A percentile compares a stretch with the other conserved stretches of the same genome.
These are phyloP conservation scores for Drosophila crucigera DNA, from an alignment of 2,888 invertebrate species.

Conservation along the genomic window DNA sequence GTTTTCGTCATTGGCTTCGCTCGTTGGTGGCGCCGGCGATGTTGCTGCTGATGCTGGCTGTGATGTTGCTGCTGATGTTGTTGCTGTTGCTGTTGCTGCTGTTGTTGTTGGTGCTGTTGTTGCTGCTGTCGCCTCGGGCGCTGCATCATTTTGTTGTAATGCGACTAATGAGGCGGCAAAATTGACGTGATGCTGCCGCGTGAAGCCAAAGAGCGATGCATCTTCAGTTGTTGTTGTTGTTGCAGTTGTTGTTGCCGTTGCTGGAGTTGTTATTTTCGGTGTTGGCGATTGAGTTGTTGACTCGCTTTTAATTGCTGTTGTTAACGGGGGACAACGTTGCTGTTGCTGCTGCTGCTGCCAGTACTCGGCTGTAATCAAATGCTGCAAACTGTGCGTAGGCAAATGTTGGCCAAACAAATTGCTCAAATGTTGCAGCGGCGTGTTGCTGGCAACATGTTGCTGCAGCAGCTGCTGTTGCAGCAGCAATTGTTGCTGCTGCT, in stretches of 20 bases:
- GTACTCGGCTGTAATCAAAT: slow-evolving; percentile 77
- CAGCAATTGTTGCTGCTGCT: slow-evolving; percentile 53
- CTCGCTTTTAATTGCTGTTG: slow-evolving; percentile 70
- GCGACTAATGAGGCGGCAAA: slow-evolving; percentile 81
- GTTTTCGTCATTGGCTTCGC: slow-evolving; percentile 49
- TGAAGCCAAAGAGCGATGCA: slow-evolving; percentile 64
- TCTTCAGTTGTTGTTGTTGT: slow-evolving; percentile 21
- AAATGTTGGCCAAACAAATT: slow-evolving; percentile 82
- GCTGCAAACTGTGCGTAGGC: slow-evolving; percentile 76
- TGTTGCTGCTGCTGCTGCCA: slow-evolving; percentile 62
- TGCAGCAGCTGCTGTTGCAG: slow-evolving; percentile 72
- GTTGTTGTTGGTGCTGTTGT: slow-evolving; percentile 32
- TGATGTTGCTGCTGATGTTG: slow-evolving; percentile 35
- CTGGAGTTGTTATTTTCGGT: slow-evolving; percentile 24
- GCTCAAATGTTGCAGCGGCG: slow-evolving; percentile 83
- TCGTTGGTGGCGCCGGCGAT: slow-evolving; percentile 69
- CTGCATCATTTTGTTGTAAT: slow-evolving; percentile 77
- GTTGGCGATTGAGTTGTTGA: slow-evolving; percentile 74
- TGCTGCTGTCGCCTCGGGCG: slow-evolving; percentile 65
- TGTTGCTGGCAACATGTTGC: slow-evolving; percentile 68
- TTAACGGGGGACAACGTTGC: slow-evolving; percentile 49
- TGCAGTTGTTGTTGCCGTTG: slow-evolving; percentile 25
- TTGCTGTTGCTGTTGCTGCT: slow-evolving; percentile 39
- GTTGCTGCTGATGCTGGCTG: slow-evolving; percentile 48
- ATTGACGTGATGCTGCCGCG: slow-evolving; percentile 73